phyloP scores from a whole-genome alignment of 2,113 vertebrate genomes.

The Hyaena hyaena region DNA sequence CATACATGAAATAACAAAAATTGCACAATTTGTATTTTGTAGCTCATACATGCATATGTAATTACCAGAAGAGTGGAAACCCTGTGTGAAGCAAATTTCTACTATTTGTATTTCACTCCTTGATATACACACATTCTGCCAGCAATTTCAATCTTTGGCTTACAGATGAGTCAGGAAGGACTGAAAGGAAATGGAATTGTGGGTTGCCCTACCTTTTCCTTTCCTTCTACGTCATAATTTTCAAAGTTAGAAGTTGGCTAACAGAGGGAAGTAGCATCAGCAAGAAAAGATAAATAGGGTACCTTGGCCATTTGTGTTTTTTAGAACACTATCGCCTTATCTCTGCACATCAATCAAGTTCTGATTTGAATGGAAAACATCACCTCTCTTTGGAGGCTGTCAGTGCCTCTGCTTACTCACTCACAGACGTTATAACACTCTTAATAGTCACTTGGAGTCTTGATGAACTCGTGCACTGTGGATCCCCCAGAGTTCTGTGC shows the following conservation, averaged over 20 bases:
- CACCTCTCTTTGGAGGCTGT: not conserved
- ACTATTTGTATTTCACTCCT: not conserved
- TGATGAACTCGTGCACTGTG: not conserved
- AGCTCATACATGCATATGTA: not conserved
- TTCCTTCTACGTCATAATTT: not conserved
- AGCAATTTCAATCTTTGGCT: not conserved
- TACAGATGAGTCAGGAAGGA: not conserved
- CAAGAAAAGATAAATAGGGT: not conserved
- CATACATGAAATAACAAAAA: not conserved
- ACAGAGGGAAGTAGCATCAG: not conserved
- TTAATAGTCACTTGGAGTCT: not conserved
- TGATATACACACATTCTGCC: not conserved
- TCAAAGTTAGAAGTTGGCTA: not conserved
- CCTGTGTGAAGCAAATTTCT: not conserved
- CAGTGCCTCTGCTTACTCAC: not conserved
- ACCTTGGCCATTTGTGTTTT: not conserved
- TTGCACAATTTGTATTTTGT: not conserved
- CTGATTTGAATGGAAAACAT: not conserved
- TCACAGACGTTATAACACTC: not conserved
- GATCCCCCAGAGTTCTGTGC: not conserved
- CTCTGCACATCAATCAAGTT: not conserved
- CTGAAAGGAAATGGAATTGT: not conserved
- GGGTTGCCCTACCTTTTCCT: not conserved
- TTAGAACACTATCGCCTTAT: not conserved
- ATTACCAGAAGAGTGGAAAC: conserved; percentile 15